Evolutionary conservation across 2,113 vertebrate genomes (phyloP).

Genomic region (Paradoxurus hermaphroditus): DNA sequence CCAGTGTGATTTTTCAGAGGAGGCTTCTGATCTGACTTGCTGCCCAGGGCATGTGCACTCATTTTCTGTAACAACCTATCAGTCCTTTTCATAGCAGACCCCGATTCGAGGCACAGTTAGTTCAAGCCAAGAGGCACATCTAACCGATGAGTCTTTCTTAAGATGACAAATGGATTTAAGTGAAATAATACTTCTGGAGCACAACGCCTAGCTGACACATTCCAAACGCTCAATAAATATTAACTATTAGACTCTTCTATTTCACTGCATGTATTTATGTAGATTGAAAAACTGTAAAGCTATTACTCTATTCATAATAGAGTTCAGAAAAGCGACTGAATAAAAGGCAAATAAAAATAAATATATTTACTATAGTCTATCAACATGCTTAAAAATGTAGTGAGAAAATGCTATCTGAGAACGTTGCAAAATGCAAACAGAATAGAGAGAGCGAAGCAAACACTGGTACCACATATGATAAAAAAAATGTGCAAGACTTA

Average conservation of each 20-base stretch:
- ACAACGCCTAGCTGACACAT: background rate
- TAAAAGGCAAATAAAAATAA: slow-evolving; percentile 23
- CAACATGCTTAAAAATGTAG: background rate
- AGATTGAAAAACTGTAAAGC: background rate
- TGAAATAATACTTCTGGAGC: background rate
- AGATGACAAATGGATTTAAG: background rate
- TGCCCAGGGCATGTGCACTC: background rate
- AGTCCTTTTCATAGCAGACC: background rate
- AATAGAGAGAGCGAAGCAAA: background rate
- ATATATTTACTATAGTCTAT: background rate
- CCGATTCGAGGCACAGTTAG: background rate
- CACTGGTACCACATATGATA: background rate
- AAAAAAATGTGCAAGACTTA: background rate
- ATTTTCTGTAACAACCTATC: background rate
- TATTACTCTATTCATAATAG: background rate
- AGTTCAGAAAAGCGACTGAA: background rate
- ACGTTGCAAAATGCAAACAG: background rate
- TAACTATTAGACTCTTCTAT: background rate
- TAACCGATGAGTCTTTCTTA: background rate
- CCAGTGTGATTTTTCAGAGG: background rate
- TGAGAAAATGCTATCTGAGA: background rate
- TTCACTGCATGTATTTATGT: background rate
- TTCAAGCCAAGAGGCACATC: background rate
- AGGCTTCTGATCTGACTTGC: background rate
- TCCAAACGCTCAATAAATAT: background rate